Evolutionary conservation across 2,888 invertebrate genomes (phyloP).

Genomic region (Nomada fucata): DNA sequence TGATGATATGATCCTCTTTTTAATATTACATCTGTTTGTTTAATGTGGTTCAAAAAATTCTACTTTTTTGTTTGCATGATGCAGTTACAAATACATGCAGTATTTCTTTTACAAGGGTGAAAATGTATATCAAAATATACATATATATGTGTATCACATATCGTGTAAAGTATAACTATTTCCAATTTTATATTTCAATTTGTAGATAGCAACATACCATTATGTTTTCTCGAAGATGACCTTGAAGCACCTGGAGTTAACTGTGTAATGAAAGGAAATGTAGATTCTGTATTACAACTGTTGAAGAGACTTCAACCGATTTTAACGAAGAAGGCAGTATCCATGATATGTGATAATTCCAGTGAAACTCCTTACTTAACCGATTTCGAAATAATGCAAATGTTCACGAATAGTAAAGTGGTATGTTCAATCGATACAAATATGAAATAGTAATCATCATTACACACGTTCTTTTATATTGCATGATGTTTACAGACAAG

Average conservation of each 20-base stretch:
- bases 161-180: conserved; percentile 24
- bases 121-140: background rate
- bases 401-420: conserved; percentile 84
- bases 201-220: conserved; percentile 85
- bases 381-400: conserved; percentile 87
- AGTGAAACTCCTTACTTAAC: conserved; percentile 86
- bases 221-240: conserved; percentile 85
- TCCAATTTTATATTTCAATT: conserved; percentile 66
- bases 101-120: background rate
- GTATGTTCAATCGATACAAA: conserved; percentile 73
- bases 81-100: background rate
- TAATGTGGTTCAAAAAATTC: conserved; percentile 4
- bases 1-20: conserved; percentile 45
- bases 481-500: conserved; percentile 51
- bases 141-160: conserved; percentile 14
- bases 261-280: conserved; percentile 88
- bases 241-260: conserved; percentile 86
- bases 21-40: conserved; percentile 20
- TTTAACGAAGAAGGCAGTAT: conserved; percentile 86
- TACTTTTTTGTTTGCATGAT: background rate
- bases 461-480: conserved; percentile 4
- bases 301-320: conserved; percentile 88
- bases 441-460: background rate
- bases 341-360: conserved; percentile 86
- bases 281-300: conserved; percentile 87